These are phyloP conservation scores for Trichogramma evanescens DNA, from an alignment of 2,888 invertebrate species.

Conservation along the genomic window DNA sequence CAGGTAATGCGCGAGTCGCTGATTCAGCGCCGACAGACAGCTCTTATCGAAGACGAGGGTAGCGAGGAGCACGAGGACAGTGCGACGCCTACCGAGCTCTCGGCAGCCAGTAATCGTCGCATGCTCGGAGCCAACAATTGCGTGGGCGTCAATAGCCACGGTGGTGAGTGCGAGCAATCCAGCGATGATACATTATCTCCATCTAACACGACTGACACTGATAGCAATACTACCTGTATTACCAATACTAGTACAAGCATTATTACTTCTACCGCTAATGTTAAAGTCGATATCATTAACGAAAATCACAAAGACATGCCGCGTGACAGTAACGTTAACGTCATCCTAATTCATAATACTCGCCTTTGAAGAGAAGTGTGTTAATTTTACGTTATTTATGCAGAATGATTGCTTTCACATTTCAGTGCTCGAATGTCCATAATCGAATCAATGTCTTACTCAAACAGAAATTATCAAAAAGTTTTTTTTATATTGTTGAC, in stretches of 20 bases:
- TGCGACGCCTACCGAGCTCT: conserved; percentile 39
- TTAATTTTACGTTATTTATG: not conserved
- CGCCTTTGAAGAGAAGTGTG: conserved; percentile 29
- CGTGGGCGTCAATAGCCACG: conserved; percentile 34
- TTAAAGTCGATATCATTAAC: conserved; percentile 19
- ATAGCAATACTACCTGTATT: conserved; percentile 10
- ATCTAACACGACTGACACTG: conserved; percentile 21
- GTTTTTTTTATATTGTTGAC: no score
- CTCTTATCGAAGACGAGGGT: conserved; percentile 32
- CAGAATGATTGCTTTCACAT: no score
- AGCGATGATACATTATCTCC: conserved; percentile 15
- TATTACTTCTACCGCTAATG: conserved; percentile 9
- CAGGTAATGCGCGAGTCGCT: conserved; percentile 71
- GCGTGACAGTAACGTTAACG: conserved; percentile 29
- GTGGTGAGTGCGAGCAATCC: conserved; percentile 37
- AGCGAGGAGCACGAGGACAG: conserved; percentile 30
- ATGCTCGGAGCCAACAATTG: conserved; percentile 28
- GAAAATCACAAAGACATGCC: conserved; percentile 25
- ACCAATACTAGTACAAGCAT: conserved; percentile 3
- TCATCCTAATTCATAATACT: conserved; percentile 36
- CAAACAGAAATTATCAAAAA: no score
- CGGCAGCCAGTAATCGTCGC: conserved; percentile 9
- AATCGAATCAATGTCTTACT: no score
- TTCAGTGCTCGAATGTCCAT: no score
- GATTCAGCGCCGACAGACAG: conserved; percentile 40